Evolutionary conservation across 2,113 vertebrate genomes (phyloP).

Genomic region (Bagarius yarrelli): DNA sequence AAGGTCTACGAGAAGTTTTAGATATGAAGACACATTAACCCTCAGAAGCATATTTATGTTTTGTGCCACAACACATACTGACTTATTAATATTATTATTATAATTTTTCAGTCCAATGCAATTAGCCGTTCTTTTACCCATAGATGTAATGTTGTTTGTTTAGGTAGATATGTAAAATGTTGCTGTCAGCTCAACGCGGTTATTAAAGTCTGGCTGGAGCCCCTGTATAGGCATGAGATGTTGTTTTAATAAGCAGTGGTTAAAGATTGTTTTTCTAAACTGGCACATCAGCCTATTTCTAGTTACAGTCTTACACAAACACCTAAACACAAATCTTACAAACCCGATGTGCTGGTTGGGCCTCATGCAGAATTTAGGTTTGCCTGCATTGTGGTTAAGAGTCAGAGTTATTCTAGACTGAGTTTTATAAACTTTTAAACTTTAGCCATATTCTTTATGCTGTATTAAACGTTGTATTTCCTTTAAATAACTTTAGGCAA

Average conservation of each 20-base stretch:
- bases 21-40: not conserved
- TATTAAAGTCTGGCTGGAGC: not conserved
- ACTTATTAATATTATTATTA: too few species aligned
- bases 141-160: not conserved
- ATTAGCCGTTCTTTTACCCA: not conserved
- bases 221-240: not conserved
- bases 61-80: not conserved
- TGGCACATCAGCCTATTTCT: not conserved
- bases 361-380: not conserved
- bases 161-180: not conserved
- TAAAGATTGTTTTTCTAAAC: conserved; percentile 7
- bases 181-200: not conserved
- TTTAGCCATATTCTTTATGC: not conserved
- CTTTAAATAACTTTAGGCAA: conserved; percentile 38
- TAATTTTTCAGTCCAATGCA: not conserved
- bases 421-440: not conserved
- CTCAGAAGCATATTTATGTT: not conserved
- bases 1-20: not conserved
- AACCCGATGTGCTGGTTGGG: not conserved
- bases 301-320: not conserved
- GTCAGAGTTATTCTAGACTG: not conserved
- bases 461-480: conserved; percentile 43
- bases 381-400: not conserved
- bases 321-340: not conserved
- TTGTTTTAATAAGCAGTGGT: not conserved